These are phyloP conservation scores for Actias luna DNA, from an alignment of 2,888 invertebrate genomes.

Conservation along the genomic window DNA sequence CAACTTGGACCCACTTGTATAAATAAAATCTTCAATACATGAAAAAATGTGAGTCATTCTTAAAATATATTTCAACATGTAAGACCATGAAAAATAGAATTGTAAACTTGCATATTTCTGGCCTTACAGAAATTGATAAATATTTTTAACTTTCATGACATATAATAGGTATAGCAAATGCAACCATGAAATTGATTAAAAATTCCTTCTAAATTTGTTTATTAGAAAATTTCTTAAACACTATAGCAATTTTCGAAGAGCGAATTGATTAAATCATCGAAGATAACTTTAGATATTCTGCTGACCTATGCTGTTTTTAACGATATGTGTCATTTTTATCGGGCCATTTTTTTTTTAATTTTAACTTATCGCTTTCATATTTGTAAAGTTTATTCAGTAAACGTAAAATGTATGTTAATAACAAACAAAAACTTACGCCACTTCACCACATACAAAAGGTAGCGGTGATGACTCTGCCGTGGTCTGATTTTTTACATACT, in stretches of 20 bases:
- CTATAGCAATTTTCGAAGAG: background rate
- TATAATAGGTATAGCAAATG: no score
- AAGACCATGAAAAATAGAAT: no score
- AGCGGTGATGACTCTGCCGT: conserved; percentile 89
- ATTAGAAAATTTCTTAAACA: no score
- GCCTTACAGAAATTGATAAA: no score
- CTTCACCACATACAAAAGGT: conserved; percentile 88
- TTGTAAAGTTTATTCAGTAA: background rate
- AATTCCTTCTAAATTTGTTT: no score
- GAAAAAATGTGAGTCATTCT: no score
- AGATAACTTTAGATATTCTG: background rate
- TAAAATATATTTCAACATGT: no score
- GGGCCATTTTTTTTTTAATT: background rate
- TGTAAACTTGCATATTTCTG: no score
- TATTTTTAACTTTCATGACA: no score
- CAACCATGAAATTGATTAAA: no score
- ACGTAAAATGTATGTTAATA: background rate
- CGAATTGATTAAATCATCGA: background rate
- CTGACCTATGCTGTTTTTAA: background rate
- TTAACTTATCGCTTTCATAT: background rate
- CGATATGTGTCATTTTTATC: background rate
- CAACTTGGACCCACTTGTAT: no score
- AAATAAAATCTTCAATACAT: no score
- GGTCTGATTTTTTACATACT: conserved; percentile 87
- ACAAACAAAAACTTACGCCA: conserved; percentile 82